Evolutionary conservation across 2,797 vertebrate genomes (phyloP), one percentile per base, ranked within the genome.

Genomic region (Erithacus rubecula): DNA sequence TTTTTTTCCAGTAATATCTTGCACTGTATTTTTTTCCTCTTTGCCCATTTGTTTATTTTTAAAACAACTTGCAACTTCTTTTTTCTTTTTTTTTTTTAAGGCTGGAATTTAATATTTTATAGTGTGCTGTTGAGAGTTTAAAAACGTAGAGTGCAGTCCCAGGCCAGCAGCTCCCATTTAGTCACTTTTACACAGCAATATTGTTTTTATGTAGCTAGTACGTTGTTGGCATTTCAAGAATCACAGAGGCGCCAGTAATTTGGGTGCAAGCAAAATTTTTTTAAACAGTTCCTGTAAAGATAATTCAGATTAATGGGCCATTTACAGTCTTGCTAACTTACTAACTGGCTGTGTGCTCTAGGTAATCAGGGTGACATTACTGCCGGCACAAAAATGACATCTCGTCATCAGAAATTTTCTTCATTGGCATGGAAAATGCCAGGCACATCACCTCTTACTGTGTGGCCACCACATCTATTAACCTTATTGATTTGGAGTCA

Each of bases 401-500:
- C 98, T 99, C 98, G 97, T 99, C 98, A 99, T 98, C 98, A 98
- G 98, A 98, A 98, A 98, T 98, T 98, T 98, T 98, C 98, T 98
- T 99, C 98, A 98, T 98, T 98, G 98, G 98, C 98, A 98, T 97
- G 72, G 98, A 98, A 98, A 98, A 99, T 99, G 98, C 98, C 98
- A 99, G 98, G 98, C 98, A 97, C 97, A 98, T 98, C 98, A 98
- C 98, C 98, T 98, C 98, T 99, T 98, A 99, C 99, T 98, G 98
- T 96, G 96, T 98, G 98, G 98, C 98, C 98, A 98, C 98, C 98
- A 98, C 98, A 98, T 98, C 98, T 99, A 98, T 99, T 99, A 99
- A 99, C 99, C 98, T 98, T 99, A 99, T 99, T 99, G 99, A 99
- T 99, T 98, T 98, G 98, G 98, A 98, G 95, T 97, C 99, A 96